Evolutionary conservation across 2,888 invertebrate species (phyloP), one percentile per base, ranked within the genome.

Genomic region (Nemotelus pantherinus): DNA sequence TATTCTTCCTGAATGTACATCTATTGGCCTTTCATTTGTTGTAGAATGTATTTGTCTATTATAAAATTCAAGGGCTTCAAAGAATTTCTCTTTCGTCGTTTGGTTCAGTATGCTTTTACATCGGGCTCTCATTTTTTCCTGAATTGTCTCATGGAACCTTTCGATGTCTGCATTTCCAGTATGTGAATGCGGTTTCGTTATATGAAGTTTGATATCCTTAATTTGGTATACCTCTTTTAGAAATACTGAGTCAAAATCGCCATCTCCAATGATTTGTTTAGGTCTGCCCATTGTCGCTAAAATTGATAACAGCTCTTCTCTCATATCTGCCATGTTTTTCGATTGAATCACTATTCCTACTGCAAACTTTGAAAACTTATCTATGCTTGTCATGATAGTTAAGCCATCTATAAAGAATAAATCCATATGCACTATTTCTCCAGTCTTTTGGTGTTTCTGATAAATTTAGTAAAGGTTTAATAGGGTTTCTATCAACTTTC

Each of bases 331-430:
- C 43, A 70, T 77, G n/a, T 76, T 79, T 67, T 78, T 80, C 47
- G 79, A 75, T 41, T 70, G 45, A 7, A 80, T 58, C 39, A 74
- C 65, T 2, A 79, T 65, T 39, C 70, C 77, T 5, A 65, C 60
- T 4, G 79, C 78, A 53, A 78, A 77, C 63, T 81, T 81, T 55
- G 80, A 78, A 67, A 80, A 80, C 71, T 79, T 80, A 55, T 81
- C 79, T 5, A 80, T 80, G 43, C 78, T 47, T 53, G 77, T 77
- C 7, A 78, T 55, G 55, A 81, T 47, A 7, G 47, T 65, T n/a
- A 65, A 10, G 2, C 65, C 45, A n/a, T 65, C 47, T 39, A 65
- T 65, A n/a, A 65, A 65, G n/a, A 65, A 65, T 45, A 65, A 10
- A 10, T 65, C 65, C 43, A 74, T 57, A 47, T 72, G 77, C 6